A percentile compares a stretch with the other conserved stretches of the same genome.
Evolutionary conservation across 30 jellyfish, hydroid and myxozoan species (phyloP).

Genomic region (Catostylus mosaicus): DNA sequence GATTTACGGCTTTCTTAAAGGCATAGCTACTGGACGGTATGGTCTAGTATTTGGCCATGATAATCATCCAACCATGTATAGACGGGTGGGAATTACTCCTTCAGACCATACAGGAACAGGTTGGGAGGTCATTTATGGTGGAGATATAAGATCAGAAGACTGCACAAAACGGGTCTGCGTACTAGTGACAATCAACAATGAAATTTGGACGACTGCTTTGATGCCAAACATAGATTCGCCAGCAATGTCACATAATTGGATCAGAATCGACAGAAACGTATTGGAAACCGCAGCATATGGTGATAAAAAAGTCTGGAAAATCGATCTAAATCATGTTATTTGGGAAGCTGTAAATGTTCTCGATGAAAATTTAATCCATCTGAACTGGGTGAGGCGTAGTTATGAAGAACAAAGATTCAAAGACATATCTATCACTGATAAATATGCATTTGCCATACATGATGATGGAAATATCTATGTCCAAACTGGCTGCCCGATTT

Average conservation of each 20-base stretch:
- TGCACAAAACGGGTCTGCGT: constrained; percentile 41
- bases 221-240: constrained; percentile 34
- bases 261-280: constrained; percentile 1
- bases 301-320: constrained; percentile 42
- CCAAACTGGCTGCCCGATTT: constrained; percentile 54
- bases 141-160: not conserved
- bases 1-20: not conserved
- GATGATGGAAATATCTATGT: constrained; percentile 20
- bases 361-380: not conserved
- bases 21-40: constrained; percentile 32
- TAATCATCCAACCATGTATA: not conserved
- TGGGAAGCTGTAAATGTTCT: constrained; percentile 45
- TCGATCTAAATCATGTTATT: not conserved
- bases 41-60: constrained; percentile 46
- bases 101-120: constrained; percentile 1
- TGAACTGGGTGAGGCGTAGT: constrained; percentile 55
- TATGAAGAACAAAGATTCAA: constrained; percentile 15
- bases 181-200: not conserved
- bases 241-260: not conserved
- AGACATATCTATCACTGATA: constrained; percentile 48
- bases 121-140: constrained; percentile 3
- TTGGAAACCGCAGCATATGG: constrained; percentile 39
- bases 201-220: constrained; percentile 18
- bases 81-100: constrained; percentile 14
- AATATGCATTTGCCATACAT: constrained; percentile 35